Percentiles rank a stretch among this genome's conserved stretches.
phyloP scores from a whole-genome alignment of 2,113 vertebrate genomes.

The Silurus meridionalis region DNA sequence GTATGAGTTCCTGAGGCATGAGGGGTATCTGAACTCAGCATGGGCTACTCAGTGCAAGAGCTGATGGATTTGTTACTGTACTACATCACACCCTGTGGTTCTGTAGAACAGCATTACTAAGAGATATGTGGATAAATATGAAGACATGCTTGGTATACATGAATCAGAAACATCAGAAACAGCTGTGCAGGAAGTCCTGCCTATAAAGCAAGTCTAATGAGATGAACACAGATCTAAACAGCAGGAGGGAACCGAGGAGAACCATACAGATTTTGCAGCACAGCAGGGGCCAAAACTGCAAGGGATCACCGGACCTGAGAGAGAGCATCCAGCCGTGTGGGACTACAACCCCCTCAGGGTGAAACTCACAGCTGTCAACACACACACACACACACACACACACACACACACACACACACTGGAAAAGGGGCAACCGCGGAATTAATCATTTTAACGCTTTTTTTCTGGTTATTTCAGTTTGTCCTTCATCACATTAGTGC shows the following conservation, averaged over 20 bases:
- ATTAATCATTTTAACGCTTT: neutral
- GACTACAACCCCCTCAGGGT: constrained; percentile 4
- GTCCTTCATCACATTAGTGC: neutral
- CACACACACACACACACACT: neutral
- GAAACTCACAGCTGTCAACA: constrained; percentile 38
- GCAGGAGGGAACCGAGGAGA: neutral
- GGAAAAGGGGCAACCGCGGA: neutral
- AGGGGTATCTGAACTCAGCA: neutral
- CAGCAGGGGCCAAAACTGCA: constrained; percentile 1
- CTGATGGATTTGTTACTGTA: neutral
- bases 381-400: neutral
- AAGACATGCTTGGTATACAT: neutral
- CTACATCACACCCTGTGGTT: neutral
- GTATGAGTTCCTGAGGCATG: neutral
- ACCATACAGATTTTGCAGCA: neutral
- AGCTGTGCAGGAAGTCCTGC: constrained; percentile 2
- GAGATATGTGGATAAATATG: neutral
- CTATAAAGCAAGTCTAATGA: neutral
- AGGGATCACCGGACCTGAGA: constrained; percentile 32
- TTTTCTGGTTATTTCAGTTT: neutral
- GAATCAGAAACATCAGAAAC: neutral
- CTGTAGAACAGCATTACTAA: neutral
- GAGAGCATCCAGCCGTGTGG: constrained; percentile 7
- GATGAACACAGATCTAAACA: neutral
- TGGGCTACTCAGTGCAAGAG: neutral